Percentiles rank a stretch among this genome's conserved stretches.
Evolutionary conservation across 2,888 invertebrate species (phyloP).

Genomic region (Agrochola litura): DNA sequence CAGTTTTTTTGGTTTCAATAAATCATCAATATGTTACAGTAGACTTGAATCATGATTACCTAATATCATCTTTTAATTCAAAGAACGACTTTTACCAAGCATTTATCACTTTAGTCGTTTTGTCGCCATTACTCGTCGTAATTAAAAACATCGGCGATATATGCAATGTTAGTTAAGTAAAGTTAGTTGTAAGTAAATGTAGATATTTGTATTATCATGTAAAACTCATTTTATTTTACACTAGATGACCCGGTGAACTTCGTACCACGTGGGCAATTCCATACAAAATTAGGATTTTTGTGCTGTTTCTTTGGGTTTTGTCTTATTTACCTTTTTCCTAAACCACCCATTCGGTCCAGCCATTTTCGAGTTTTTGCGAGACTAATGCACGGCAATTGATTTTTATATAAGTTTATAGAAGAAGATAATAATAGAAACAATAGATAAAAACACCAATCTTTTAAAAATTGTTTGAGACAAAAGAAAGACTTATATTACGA

Average conservation of each 20-base stretch:
- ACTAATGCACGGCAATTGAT: no score
- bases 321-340: no score
- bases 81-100: conserved; percentile 31
- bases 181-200: conserved; percentile 51
- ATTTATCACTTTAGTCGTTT: conserved; percentile 47
- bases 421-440: no score
- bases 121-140: conserved; percentile 15
- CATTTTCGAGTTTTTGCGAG: no score
- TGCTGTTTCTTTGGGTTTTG: no score
- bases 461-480: neutral
- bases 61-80: neutral
- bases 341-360: no score
- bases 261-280: no score
- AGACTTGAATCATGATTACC: neutral
- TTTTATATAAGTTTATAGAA: no score
- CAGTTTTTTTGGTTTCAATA: conserved; percentile 19
- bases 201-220: conserved; percentile 26
- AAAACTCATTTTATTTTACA: neutral
- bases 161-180: conserved; percentile 59
- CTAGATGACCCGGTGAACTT: no score
- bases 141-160: conserved; percentile 22
- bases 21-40: neutral
- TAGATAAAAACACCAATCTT: neutral
- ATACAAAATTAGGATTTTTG: no score
- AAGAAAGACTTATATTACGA: neutral